Conservation (phyloP, 2,888 invertebrate genomes). For the Catocala sponsa region DNA sequence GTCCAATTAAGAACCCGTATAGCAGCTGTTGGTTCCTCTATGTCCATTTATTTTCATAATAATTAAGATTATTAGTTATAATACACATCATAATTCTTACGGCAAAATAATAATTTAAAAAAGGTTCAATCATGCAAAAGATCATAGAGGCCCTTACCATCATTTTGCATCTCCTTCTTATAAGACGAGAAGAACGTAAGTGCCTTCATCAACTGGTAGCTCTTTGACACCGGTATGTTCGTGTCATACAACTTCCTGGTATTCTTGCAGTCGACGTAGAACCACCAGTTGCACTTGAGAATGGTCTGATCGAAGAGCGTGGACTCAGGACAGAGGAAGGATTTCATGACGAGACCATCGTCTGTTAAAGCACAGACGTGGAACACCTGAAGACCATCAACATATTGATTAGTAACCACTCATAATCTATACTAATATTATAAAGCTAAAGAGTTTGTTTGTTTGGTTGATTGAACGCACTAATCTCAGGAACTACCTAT, state of each 20-base stretch:
- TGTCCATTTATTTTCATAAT: too few relatives aligned
- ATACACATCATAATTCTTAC: too few relatives aligned
- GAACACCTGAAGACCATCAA: slow-evolving; percentile 90
- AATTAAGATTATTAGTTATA: too few relatives aligned
- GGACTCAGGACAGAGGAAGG: slow-evolving; percentile 96
- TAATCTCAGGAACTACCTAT: too few relatives aligned
- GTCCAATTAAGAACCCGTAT: too few relatives aligned
- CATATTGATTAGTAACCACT: not conserved
- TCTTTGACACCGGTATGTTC: slow-evolving; percentile 96
- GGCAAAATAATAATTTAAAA: too few relatives aligned
- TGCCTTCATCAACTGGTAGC: slow-evolving; percentile 97
- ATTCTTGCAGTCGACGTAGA: slow-evolving; percentile 96
- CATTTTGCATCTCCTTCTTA: slow-evolving; percentile 89
- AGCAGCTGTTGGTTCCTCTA: too few relatives aligned
- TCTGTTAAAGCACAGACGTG: slow-evolving; percentile 97
- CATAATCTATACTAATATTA: too few relatives aligned
- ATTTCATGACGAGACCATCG: slow-evolving; percentile 96
- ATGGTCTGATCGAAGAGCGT: slow-evolving; percentile 97
- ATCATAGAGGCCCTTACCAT: slow-evolving; percentile 52
- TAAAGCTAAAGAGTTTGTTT: too few relatives aligned
- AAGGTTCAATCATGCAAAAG: too few relatives aligned
- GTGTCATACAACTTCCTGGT: slow-evolving; percentile 94
- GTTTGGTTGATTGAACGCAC: too few relatives aligned
- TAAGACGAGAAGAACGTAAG: slow-evolving; percentile 96
- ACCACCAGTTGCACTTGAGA: slow-evolving; percentile 98